These are phyloP conservation scores for Polyommatus icarus DNA, from an alignment of 2,888 invertebrate species.

Conservation along the genomic window DNA sequence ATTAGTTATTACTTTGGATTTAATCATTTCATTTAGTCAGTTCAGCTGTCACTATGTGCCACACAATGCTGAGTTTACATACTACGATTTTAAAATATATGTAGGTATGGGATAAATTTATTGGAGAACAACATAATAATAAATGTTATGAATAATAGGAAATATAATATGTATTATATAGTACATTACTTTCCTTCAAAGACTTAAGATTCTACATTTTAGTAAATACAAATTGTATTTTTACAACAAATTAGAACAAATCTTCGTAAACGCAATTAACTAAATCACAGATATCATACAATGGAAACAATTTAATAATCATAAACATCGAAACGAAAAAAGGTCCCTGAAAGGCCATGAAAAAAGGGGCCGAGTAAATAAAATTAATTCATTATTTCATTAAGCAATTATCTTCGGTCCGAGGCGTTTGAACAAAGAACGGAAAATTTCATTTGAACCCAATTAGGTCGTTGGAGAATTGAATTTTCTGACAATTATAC, in stretches of 20 bases:
- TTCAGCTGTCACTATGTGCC: too few species aligned
- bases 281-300: background rate
- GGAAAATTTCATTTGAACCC: constrained; percentile 74
- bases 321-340: constrained; percentile 32
- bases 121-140: too few species aligned
- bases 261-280: background rate
- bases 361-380: constrained; percentile 50
- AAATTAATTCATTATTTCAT: constrained; percentile 67
- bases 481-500: constrained; percentile 74
- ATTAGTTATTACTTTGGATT: background rate
- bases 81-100: too few species aligned
- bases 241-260: background rate
- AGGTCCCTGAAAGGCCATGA: constrained; percentile 34
- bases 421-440: constrained; percentile 65
- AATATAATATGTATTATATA: too few species aligned
- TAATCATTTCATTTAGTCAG: too few species aligned
- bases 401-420: constrained; percentile 65
- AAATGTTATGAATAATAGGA: too few species aligned
- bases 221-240: constrained; percentile 33
- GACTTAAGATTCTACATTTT: background rate
- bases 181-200: too few species aligned
- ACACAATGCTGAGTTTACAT: background rate
- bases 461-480: constrained; percentile 73
- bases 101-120: too few species aligned
- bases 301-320: constrained; percentile 21